Evolutionary conservation across 1,140 invertebrate species (phyloP), one percentile per base, ranked within the genome.

Genomic region (Pogonomyrmex californicus): DNA sequence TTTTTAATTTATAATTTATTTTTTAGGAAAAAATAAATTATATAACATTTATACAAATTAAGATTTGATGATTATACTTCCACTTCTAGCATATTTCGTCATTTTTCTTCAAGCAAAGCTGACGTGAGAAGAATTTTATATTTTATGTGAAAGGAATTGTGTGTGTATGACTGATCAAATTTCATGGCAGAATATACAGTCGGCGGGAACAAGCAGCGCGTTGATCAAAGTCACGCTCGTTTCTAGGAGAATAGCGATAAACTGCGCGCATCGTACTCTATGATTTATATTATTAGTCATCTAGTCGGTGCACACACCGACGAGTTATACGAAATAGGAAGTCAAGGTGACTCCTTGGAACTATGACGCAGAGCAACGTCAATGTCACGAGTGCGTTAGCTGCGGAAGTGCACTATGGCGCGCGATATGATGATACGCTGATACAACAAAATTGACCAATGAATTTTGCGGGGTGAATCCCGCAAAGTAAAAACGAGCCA

Each of bases 401-500:
- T 81, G 47, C 87, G 87, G 86, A 88, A 88, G 86, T 83, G 33
- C 51, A 63, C 23, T 75, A 17, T 44, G 23, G 23, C 38, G 30
- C 17, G 82, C 23, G 33, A 49, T 23, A 12, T 1, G 2, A 0
- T 23, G 23, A 23, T 23, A 23, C 17, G n/a, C 41, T 10, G 60
- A 33, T 38, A 6, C 51, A 4, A 54, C 30, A 38, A 60, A 75
- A 56, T 66, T 14, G 49, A 9, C 3, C 44, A 4, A 17, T 47
- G 23, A 23, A 23, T 23, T 23, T 23, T 23, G 23, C 41, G 14
- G 5, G n/a, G 65, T n/a, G 14, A 62, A 86, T 63, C 83, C 23
- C 49, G 36, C 73, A 56, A 44, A 49, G 76, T n/a, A 23, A 85
- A 88, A 83, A 38, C 44, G 30, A 56, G 56, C 86, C 73, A 82